Conservation (phyloP, 2,888 invertebrate genomes). For the Netelia melanura region DNA sequence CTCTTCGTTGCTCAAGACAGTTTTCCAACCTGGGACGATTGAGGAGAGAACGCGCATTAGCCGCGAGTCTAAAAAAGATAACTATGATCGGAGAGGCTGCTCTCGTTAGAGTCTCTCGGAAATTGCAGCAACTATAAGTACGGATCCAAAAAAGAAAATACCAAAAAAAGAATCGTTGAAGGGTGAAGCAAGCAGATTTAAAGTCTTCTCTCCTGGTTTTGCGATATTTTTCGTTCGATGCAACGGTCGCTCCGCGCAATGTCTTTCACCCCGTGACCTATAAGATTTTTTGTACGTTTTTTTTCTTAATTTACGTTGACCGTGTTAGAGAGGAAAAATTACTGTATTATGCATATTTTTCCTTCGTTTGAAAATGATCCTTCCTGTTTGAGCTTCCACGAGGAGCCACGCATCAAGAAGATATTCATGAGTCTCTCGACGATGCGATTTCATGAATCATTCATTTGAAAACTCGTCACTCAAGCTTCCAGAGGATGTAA, state of each 20-base stretch:
- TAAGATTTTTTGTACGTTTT: background rate
- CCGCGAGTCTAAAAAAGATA: constrained; percentile 43
- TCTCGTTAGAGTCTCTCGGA: constrained; percentile 31
- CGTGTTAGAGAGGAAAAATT: background rate
- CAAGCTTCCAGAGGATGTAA: constrained; percentile 39
- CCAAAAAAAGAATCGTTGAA: constrained; percentile 10
- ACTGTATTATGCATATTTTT: background rate
- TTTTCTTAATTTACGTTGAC: constrained; percentile 7
- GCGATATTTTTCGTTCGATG: constrained; percentile 34
- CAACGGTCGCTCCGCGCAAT: constrained; percentile 34
- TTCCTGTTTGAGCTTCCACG: constrained; percentile 47
- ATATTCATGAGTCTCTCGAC: background rate
- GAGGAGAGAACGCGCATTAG: constrained; percentile 77
- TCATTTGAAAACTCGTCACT: constrained; percentile 15
- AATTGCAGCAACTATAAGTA: constrained; percentile 51
- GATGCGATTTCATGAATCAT: constrained; percentile 7
- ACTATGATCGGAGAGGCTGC: constrained; percentile 46
- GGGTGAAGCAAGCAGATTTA: constrained; percentile 1
- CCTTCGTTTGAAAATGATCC: background rate
- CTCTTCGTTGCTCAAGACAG: constrained; percentile 87
- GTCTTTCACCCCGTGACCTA: constrained; percentile 33
- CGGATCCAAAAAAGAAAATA: constrained; percentile 4
- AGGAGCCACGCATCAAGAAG: background rate
- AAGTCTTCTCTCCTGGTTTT: constrained; percentile 54
- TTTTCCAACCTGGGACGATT: constrained; percentile 90